Base-by-base conservation (phyloP, 2,888 invertebrate species). In the Folsomia manolachei region DNA sequence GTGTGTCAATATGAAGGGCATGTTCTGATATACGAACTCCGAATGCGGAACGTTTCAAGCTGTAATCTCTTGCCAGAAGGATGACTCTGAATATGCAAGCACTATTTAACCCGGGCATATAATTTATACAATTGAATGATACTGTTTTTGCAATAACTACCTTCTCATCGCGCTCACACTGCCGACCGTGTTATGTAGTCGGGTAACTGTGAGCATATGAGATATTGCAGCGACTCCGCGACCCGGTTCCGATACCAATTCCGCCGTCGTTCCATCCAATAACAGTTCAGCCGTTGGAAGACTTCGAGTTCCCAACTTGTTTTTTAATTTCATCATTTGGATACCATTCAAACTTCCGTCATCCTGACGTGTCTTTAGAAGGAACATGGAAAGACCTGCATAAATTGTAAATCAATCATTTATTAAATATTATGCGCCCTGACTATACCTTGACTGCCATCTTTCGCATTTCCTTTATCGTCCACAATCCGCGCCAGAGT, bases 281-380 rank as follows among this genome's bases (percentile, higher is more conserved):
- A 87, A 82, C 4, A 88, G 82, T 78, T 88, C 87, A 1, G 87
- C 87, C 0, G 88, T 88, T 2, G 88, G 87, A 56, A 88, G 80
- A 77, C 87, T 87, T 64, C 85, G 81, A 1, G 87, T 88, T 21
- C 88, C 87, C 60, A 88, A 82, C 80, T 88, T 88, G 79, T 87
- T 84, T 82, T 88, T 88, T 78, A 88, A 81, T 71, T 84, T 83
- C 67, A 86, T 82, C 70, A 87, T 83, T 75, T 87, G 84, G 53
- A 88, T 86, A 14, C 21, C 21, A 79, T 87, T 87, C 69, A 87
- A 81, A 11, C 81, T 76, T 21, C 81, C 82, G 70, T 84, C 82
- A 4, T 82, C 81, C 65, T 83, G 82, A 25, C 83, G 81, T 4
- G 84, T 82, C 78, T 85, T 83, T 39, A 87, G 74, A 74, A 84